Conservation (phyloP, 2,113 vertebrate species). For the Rhodinocichla rosea region DNA sequence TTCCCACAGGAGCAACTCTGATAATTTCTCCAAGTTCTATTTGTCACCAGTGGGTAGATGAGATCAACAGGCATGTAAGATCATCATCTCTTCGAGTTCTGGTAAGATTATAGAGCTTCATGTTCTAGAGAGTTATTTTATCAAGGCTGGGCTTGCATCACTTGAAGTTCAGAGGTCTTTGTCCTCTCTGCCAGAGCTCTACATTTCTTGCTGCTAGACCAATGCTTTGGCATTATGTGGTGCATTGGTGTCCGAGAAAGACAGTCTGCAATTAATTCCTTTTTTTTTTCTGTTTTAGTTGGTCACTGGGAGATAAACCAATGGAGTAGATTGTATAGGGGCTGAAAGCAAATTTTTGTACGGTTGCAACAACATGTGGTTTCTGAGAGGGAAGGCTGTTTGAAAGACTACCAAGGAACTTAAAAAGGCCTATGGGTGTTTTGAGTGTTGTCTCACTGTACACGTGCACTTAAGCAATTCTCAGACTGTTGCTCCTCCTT, state of each 20-base stretch:
- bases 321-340: not conserved
- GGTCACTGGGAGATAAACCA: not conserved
- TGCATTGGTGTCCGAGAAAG: not conserved
- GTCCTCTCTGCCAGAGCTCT: not conserved
- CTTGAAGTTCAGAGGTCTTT: not conserved
- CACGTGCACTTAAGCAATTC: not conserved
- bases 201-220: not conserved
- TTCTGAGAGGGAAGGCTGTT: not conserved
- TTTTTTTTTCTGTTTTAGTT: not conserved
- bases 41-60: conserved; percentile 98
- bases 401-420: not conserved
- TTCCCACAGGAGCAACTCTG: conserved; percentile 91
- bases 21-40: conserved; percentile 98
- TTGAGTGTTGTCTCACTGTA: not conserved
- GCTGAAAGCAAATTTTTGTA: not conserved
- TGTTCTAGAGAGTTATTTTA: not conserved
- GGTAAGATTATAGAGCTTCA: conserved; percentile 71
- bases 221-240: not conserved
- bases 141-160: not conserved
- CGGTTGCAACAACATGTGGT: not conserved
- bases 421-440: not conserved
- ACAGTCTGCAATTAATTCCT: not conserved
- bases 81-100: conserved; percentile 90
- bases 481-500: not conserved
- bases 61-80: conserved; percentile 92